phyloP scores from a whole-genome alignment of 2,888 invertebrate genomes.

The Pollenia angustigena region DNA sequence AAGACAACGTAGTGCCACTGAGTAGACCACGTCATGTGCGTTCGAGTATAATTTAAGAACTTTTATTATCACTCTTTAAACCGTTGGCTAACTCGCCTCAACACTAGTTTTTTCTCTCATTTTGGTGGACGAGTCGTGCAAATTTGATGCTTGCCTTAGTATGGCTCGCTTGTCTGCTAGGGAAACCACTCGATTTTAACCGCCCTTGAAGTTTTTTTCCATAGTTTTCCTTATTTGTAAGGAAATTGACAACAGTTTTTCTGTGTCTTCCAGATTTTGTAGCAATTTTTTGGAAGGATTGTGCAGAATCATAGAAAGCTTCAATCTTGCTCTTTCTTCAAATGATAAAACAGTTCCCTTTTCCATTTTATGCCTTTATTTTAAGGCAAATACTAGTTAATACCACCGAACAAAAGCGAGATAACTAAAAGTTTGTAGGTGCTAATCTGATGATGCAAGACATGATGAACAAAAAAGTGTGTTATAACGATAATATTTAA shows the following conservation, averaged over 20 bases:
- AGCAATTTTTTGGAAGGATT: too few relatives aligned
- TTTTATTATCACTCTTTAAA: background rate
- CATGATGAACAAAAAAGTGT: too few relatives aligned
- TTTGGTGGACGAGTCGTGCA: background rate
- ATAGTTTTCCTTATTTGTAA: slow-evolving; percentile 21
- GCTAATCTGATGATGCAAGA: too few relatives aligned
- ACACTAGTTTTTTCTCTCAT: slow-evolving; percentile 13
- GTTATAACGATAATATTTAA: too few relatives aligned
- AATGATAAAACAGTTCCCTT: too few relatives aligned
- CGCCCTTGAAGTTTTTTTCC: slow-evolving; percentile 36
- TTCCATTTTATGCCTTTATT: too few relatives aligned
- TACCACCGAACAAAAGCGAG: too few relatives aligned
- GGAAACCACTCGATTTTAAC: slow-evolving; percentile 17
- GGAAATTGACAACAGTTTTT: background rate
- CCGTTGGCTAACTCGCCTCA: background rate
- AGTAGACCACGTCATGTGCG: slow-evolving; percentile 10
- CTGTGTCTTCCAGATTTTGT: background rate
- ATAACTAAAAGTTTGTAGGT: too few relatives aligned
- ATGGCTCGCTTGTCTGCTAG: slow-evolving; percentile 22
- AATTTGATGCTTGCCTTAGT: slow-evolving; percentile 30
- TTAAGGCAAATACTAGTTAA: too few relatives aligned
- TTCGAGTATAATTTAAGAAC: background rate
- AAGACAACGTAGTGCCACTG: slow-evolving; percentile 30
- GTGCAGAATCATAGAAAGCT: too few relatives aligned
- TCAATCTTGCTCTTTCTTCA: too few relatives aligned